Evolutionary conservation across 2,888 invertebrate species (phyloP).

Genomic region (Mesodorylaimus sp.): DNA sequence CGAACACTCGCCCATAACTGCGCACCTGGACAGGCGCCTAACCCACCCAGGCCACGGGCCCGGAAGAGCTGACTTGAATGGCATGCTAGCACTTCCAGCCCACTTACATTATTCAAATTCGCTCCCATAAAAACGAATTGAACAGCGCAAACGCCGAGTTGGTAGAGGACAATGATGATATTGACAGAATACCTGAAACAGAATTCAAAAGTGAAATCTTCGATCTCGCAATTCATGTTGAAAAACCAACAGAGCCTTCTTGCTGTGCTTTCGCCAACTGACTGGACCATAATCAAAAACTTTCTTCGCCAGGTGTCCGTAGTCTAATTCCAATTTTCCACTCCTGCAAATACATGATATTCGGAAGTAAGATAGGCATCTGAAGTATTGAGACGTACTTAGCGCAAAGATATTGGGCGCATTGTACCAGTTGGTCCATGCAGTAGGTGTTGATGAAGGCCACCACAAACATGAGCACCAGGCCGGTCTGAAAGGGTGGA

Average conservation of each 20-base stretch:
- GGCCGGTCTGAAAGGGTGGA: no score
- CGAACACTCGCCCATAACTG: neutral
- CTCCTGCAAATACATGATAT: neutral
- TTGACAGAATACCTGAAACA: neutral
- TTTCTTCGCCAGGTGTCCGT: slow-evolving; percentile 3
- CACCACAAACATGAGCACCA: no score
- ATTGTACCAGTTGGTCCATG: no score
- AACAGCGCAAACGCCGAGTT: slow-evolving; percentile 81
- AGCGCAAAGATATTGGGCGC: no score
- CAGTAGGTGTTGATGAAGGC: no score
- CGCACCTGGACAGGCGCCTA: no score
- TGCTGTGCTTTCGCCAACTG: neutral
- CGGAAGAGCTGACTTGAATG: no score
- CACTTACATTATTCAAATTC: slow-evolving; percentile 55
- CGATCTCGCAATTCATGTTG: neutral
- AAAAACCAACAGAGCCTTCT: neutral
- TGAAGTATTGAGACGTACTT: no score
- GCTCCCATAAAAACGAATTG: slow-evolving; percentile 76
- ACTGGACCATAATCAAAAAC: neutral
- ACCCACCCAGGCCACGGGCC: no score
- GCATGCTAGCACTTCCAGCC: no score
- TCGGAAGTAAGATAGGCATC: no score
- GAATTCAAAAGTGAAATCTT: neutral
- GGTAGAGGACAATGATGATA: slow-evolving; percentile 43
- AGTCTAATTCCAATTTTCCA: neutral